Base-by-base conservation (phyloP, 2,888 invertebrate species). In the Lasioglossum oenotherae region DNA sequence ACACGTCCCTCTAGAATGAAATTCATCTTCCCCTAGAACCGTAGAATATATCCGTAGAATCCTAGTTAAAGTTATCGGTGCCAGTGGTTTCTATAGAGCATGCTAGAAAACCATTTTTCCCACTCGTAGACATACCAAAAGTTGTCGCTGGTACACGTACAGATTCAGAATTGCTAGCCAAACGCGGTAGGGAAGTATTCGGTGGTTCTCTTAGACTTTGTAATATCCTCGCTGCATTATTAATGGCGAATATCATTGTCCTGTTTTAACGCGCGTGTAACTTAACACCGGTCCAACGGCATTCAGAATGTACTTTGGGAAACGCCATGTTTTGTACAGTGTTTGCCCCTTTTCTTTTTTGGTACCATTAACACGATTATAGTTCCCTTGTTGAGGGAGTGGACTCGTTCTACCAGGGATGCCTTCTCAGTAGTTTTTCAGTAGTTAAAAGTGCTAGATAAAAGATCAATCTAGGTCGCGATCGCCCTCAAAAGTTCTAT, bases 211-310 rank as follows among this genome's bases (percentile, higher is more conserved):
- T 57, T 76, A 12, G n/a, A 71, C 53, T 67, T 81, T 81, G n/a
- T 79, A 79, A 75, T 75, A 16, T 69, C 41, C 27, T 6, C 35
- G 49, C n/a, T 44, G 60, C 38, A 60, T 78, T 71, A 81, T 76
- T 81, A 71, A 57, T 71, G 44, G 16, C 35, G 69, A 77, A 31
- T 69, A 64, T 49, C 49, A 44, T 84, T 64, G 8, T 71, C 53
- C 57, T 31, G 60, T 49, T 67, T 60, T 84, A 12, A 60, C 41
- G 67, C 74, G 73, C 67, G 69, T 74, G 31, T 35, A 19, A 27
- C 27, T 53, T 74, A 78, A 78, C 73, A 41, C 73, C 60, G 64
- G 46, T 41, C 35, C 41, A 19, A 35, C 14, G 41, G 41, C n/a
- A 74, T 35, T 31, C 16, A 38, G 44, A 74, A 67, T 14, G 53